Conservation (phyloP, 2,113 vertebrate species). For the Nibea albiflora region DNA sequence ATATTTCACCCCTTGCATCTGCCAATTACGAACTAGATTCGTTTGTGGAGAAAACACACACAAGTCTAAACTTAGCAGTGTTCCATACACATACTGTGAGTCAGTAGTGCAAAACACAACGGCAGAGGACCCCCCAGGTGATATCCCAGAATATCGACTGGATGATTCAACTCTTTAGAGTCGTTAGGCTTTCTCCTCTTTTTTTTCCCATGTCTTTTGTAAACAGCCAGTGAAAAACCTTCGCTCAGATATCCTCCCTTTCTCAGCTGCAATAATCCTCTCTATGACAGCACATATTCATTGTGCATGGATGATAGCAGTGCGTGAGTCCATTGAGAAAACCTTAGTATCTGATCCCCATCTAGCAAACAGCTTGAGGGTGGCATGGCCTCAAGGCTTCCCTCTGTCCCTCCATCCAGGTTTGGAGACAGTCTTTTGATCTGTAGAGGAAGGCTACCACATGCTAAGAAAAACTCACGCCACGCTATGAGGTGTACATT, state of each 20-base stretch:
- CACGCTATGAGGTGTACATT: slow-evolving; percentile 52
- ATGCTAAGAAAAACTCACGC: slow-evolving; percentile 66
- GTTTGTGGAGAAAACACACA: slow-evolving; percentile 77
- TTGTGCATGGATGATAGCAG: slow-evolving; percentile 50
- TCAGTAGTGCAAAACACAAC: slow-evolving; percentile 78
- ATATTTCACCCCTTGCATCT: slow-evolving; percentile 80
- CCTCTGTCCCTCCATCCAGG: slow-evolving; percentile 63
- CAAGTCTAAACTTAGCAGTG: slow-evolving; percentile 82
- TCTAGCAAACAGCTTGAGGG: slow-evolving; percentile 70
- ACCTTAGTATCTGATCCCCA: slow-evolving; percentile 46
- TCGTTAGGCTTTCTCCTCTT: slow-evolving; percentile 57
- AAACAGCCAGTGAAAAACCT: slow-evolving; percentile 62
- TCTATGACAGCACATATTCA: slow-evolving; percentile 57
- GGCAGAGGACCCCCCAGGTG: slow-evolving; percentile 75
- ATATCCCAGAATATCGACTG: slow-evolving; percentile 81
- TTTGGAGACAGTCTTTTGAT: slow-evolving; percentile 75
- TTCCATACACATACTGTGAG: slow-evolving; percentile 76
- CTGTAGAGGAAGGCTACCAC: slow-evolving; percentile 63
- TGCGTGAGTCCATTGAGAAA: slow-evolving; percentile 58
- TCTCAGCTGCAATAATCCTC: slow-evolving; percentile 61
- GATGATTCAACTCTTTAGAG: slow-evolving; percentile 76
- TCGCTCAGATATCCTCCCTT: slow-evolving; percentile 52
- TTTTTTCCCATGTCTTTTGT: slow-evolving; percentile 47
- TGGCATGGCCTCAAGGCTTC: slow-evolving; percentile 72
- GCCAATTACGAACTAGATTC: slow-evolving; percentile 78